Evolutionary conservation across 2,797 vertebrate genomes (phyloP).

Genomic region (Tapera naevia): DNA sequence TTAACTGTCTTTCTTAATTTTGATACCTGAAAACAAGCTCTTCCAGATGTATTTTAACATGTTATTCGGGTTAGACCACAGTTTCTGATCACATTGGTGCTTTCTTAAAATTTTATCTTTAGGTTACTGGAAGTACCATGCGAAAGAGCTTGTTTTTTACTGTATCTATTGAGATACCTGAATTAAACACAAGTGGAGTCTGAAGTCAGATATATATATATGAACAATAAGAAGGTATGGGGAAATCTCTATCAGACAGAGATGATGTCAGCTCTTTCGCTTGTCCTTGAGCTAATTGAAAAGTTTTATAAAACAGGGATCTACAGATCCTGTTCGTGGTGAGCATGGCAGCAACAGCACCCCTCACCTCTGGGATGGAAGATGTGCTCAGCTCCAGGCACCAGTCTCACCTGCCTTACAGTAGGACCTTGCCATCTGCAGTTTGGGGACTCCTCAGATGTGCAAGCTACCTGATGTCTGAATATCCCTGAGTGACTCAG

Average conservation of each 20-base stretch:
- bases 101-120: not conserved
- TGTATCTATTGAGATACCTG: fast-evolving
- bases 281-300: not conserved
- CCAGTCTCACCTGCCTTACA: fast-evolving
- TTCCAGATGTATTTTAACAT: not conserved
- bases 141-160: not conserved
- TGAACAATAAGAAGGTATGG: not conserved
- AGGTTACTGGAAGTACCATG: not conserved
- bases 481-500: not conserved
- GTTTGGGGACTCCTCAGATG: not conserved
- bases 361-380: not conserved
- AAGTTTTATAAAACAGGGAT: not conserved
- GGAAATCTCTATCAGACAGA: not conserved
- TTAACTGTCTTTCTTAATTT: not conserved
- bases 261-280: not conserved
- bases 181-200: not conserved
- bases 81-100: not conserved
- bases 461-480: not conserved
- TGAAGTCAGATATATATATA: not conserved
- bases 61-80: not conserved
- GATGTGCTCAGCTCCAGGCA: not conserved
- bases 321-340: not conserved
- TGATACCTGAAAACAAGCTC: not conserved
- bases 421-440: not conserved
- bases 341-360: not conserved